These are phyloP conservation scores for Trichogramma evanescens DNA, from an alignment of 2,888 invertebrate species.

Conservation along the genomic window DNA sequence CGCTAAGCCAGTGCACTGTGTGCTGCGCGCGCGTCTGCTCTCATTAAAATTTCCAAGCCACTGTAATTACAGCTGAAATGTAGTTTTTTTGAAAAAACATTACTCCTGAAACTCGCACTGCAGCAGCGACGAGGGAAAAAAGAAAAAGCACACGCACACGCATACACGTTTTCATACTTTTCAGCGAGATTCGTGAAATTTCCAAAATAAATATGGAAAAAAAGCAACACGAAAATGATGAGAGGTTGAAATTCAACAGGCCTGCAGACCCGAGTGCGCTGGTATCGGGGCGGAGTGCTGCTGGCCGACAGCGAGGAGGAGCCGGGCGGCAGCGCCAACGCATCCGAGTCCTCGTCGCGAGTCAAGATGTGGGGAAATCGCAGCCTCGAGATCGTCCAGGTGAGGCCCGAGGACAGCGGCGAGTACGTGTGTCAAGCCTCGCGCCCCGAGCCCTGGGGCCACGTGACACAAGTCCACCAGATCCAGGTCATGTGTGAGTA, in stretches of 20 bases:
- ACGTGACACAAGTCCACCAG: constrained; percentile 65
- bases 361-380: constrained; percentile 63
- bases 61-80: too few relatives aligned
- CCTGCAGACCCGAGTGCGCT: constrained; percentile 34
- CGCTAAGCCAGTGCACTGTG: too few relatives aligned
- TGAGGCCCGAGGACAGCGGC: constrained; percentile 57
- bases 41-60: too few relatives aligned
- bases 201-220: background rate
- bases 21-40: too few relatives aligned
- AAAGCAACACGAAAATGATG: background rate
- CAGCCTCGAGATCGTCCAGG: constrained; percentile 59
- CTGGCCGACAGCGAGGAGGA: constrained; percentile 58
- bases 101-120: too few relatives aligned
- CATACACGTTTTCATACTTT: too few relatives aligned
- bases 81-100: too few relatives aligned
- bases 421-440: constrained; percentile 64
- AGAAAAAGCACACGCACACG: too few relatives aligned
- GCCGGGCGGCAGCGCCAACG: constrained; percentile 49
- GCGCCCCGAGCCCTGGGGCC: constrained; percentile 60
- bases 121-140: too few relatives aligned
- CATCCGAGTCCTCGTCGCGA: constrained; percentile 47
- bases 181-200: too few relatives aligned
- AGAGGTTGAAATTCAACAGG: constrained; percentile 17
- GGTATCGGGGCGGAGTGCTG: constrained; percentile 44
- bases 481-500: constrained; percentile 73